Conservation (phyloP, 1,140 invertebrate species). For the Trachymyrmex cornetzi region DNA sequence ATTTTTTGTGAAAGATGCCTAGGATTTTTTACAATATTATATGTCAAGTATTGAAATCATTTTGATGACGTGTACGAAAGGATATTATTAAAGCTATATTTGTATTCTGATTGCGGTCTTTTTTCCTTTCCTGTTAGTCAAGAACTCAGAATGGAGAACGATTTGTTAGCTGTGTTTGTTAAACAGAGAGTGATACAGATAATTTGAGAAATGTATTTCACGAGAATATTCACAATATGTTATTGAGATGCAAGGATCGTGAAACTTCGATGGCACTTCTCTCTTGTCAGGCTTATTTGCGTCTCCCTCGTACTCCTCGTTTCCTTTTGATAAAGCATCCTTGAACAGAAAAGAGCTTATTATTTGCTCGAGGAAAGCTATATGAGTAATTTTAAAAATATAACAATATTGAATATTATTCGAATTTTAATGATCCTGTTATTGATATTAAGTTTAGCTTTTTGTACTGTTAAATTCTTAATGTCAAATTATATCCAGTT, state of each 20-base stretch:
- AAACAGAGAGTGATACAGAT: slow-evolving; percentile 9
- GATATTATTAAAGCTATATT: slow-evolving; percentile 3
- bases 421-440: neutral
- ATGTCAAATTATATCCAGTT: too few relatives aligned
- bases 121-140: slow-evolving; percentile 6
- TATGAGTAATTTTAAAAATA: slow-evolving; percentile 2
- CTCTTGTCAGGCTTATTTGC: slow-evolving; percentile 11
- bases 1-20: neutral
- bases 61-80: neutral
- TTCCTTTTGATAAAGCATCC: neutral
- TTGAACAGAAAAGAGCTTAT: neutral
- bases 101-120: neutral
- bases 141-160: slow-evolving; percentile 8
- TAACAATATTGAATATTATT: slow-evolving; percentile 16
- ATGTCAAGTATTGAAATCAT: slow-evolving; percentile 5
- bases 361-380: neutral
- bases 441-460: neutral
- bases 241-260: neutral
- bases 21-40: neutral
- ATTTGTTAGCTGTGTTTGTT: slow-evolving; percentile 32
- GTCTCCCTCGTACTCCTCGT: neutral
- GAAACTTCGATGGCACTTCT: neutral
- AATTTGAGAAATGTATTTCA: slow-evolving; percentile 33
- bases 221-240: slow-evolving; percentile 33
- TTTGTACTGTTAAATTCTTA: too few relatives aligned